These are phyloP conservation scores for Nannoperca obscura DNA, from an alignment of 2,797 vertebrate species.

Conservation along the genomic window DNA sequence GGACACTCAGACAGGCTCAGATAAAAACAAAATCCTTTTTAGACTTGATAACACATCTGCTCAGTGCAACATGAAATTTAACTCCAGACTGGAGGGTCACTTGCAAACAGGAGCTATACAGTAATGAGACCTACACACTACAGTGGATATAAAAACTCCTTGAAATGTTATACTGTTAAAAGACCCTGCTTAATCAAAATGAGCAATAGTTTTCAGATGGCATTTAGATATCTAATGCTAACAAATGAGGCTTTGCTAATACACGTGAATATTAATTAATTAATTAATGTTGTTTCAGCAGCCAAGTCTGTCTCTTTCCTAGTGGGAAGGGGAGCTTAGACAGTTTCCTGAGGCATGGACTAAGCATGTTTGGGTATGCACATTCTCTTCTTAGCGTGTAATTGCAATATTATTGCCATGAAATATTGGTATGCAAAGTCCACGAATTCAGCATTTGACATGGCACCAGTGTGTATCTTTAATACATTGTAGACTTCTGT, in stretches of 20 bases:
- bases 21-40: constrained; percentile 29
- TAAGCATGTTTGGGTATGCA: constrained; percentile 68
- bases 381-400: constrained; percentile 71
- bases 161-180: constrained; percentile 65
- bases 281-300: constrained; percentile 79
- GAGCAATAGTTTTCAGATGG: constrained; percentile 82
- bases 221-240: constrained; percentile 80
- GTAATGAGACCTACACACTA: constrained; percentile 12
- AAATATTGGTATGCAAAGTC: constrained; percentile 67
- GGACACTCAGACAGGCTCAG: constrained; percentile 1
- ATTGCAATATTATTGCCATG: constrained; percentile 75
- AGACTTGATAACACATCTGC: constrained; percentile 35
- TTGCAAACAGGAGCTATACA: constrained; percentile 27
- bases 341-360: constrained; percentile 73
- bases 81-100: constrained; percentile 14
- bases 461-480: constrained; percentile 47
- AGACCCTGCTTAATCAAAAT: constrained; percentile 71
- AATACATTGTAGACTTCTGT: constrained; percentile 7
- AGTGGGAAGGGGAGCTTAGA: constrained; percentile 74
- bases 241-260: constrained; percentile 79
- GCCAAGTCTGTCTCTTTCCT: constrained; percentile 70
- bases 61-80: constrained; percentile 23
- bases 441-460: constrained; percentile 53
- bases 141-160: constrained; percentile 38
- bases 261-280: no score